These are phyloP conservation scores for Polymixis flavicincta DNA, from an alignment of 2,888 invertebrate species.

Conservation along the genomic window DNA sequence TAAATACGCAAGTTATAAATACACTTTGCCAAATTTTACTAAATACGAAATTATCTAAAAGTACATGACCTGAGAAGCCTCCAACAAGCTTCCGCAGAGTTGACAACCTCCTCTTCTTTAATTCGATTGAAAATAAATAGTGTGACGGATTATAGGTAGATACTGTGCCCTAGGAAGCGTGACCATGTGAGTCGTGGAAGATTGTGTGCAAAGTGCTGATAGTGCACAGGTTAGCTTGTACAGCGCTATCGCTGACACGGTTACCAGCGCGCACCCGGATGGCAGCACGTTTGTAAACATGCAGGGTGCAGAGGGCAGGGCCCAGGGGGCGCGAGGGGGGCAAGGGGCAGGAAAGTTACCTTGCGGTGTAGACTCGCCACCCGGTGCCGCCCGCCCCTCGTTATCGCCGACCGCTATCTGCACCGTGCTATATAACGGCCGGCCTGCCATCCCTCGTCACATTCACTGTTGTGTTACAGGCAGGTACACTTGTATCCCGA, in stretches of 20 bases:
- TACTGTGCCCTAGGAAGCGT: background rate
- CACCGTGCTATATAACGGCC: constrained; percentile 60
- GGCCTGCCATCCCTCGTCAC: constrained; percentile 64
- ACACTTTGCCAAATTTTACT: background rate
- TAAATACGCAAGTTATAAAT: background rate
- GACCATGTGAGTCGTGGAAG: background rate
- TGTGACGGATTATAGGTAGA: background rate
- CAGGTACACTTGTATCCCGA: constrained; percentile 57
- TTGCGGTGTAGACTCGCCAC: constrained; percentile 40
- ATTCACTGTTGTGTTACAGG: constrained; percentile 72
- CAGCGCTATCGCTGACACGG: constrained; percentile 53
- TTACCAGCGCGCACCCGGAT: constrained; percentile 59
- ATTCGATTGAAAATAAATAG: background rate
- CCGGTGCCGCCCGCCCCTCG: constrained; percentile 43
- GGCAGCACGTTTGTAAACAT: constrained; percentile 60
- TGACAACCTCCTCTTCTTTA: background rate
- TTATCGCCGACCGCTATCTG: constrained; percentile 60
- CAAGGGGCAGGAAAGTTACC: constrained; percentile 54
- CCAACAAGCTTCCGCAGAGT: background rate
- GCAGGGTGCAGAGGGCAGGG: constrained; percentile 48
- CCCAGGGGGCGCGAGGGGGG: constrained; percentile 3
- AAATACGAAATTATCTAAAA: background rate
- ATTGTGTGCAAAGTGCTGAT: constrained; percentile 25
- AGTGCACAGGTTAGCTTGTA: constrained; percentile 48
- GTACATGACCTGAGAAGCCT: background rate